phyloP scores from a whole-genome alignment of 2,797 vertebrate species.

The Catostomus latipinnis region DNA sequence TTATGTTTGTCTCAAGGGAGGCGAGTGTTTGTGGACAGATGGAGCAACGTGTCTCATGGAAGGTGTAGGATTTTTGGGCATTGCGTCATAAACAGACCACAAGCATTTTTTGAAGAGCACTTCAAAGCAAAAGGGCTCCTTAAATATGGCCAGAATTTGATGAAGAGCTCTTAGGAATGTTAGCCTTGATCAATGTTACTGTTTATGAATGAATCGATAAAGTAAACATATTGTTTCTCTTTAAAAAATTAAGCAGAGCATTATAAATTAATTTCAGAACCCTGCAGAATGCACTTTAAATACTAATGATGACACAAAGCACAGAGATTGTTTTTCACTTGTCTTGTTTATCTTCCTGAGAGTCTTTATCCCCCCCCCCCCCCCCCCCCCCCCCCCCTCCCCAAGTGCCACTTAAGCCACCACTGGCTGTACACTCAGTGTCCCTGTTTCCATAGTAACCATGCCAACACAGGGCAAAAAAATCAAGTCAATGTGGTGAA shows the following conservation, averaged over 20 bases:
- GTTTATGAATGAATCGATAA: conserved; percentile 32
- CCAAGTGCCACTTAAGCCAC: conserved; percentile 44
- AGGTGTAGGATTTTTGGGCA: conserved; percentile 9
- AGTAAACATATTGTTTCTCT: background rate
- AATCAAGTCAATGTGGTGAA: conserved; percentile 29
- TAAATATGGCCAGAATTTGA: no score
- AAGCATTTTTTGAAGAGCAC: conserved; percentile 38
- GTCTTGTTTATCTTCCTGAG: conserved; percentile 38
- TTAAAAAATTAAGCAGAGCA: no score
- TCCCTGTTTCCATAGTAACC: conserved; percentile 57
- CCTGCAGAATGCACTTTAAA: background rate
- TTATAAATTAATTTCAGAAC: conserved; percentile 23
- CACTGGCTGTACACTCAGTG: conserved; percentile 36
- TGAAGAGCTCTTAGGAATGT: conserved; percentile 49
- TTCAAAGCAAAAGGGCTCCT: conserved; percentile 23
- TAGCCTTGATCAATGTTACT: conserved; percentile 29
- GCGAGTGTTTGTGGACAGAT: conserved; percentile 12
- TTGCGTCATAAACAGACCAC: conserved; percentile 15
- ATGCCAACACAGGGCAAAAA: conserved; percentile 42
- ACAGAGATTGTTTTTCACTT: conserved; percentile 29
- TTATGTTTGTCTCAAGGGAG: background rate
- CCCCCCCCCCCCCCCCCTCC: background rate
- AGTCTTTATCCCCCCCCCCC: background rate
- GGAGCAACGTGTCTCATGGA: background rate
- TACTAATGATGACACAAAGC: conserved; percentile 37